phyloP scores from a whole-genome alignment of 37 sponge, comb jelly and placozoan species.

The Sycon ciliatum region DNA sequence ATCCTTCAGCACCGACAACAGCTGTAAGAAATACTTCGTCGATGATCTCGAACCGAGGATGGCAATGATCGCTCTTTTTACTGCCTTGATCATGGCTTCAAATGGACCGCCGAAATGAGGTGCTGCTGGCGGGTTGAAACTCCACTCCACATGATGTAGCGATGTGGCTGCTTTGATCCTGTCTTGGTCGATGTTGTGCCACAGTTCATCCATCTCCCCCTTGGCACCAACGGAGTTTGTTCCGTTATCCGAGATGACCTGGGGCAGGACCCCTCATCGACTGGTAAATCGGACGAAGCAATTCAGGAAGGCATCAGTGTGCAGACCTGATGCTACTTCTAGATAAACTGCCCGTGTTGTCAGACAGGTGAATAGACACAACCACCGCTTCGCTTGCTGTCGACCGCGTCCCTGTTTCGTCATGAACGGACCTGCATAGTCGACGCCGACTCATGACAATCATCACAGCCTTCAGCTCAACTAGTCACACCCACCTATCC shows the following conservation, averaged over 20 bases:
- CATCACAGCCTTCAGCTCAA: too few relatives aligned
- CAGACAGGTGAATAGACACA: not conserved
- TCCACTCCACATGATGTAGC: not conserved
- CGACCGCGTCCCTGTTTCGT: not conserved
- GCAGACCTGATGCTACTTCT: too few relatives aligned
- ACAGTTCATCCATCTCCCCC: not conserved
- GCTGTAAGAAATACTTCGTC: too few relatives aligned
- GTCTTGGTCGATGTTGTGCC: not conserved
- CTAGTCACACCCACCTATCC: too few relatives aligned
- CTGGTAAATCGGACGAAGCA: not conserved
- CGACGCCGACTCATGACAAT: not conserved
- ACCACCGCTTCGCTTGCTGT: not conserved
- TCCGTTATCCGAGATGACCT: not conserved
- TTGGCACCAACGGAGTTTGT: not conserved
- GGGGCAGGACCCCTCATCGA: not conserved
- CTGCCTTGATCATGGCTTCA: slow-evolving; percentile 13
- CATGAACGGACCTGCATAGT: not conserved
- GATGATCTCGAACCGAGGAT: too few relatives aligned
- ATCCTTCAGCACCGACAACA: too few relatives aligned
- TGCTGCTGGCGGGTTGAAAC: too few relatives aligned
- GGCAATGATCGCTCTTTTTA: too few relatives aligned
- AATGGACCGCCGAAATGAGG: slow-evolving; percentile 13
- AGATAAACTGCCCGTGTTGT: not conserved
- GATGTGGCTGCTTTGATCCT: not conserved
- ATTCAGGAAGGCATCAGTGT: not conserved